Evolutionary conservation across 2,888 invertebrate species (phyloP).

Genomic region (Merodon equestris): DNA sequence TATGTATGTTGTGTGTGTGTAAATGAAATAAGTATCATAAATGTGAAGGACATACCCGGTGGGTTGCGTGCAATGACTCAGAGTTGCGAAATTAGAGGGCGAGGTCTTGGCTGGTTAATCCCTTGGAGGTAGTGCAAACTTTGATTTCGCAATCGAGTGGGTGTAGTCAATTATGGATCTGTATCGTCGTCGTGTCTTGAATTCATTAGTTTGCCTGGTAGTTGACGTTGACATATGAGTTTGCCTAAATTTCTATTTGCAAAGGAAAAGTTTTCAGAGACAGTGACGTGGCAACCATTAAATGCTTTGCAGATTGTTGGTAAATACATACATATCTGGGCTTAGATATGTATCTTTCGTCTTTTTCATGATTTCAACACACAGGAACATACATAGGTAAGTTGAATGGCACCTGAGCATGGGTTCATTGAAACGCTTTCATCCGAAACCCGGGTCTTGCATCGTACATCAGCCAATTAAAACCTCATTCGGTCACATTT

Average conservation of each 20-base stretch:
- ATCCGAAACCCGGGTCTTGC: background rate
- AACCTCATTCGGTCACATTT: conserved; percentile 36
- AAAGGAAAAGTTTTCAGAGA: no score
- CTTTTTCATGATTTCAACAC: no score
- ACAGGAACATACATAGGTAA: no score
- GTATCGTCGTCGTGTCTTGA: conserved; percentile 5
- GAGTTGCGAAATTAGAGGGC: conserved; percentile 37
- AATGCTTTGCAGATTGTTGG: no score
- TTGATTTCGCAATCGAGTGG: conserved; percentile 25
- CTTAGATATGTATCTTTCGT: no score
- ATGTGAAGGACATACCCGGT: conserved; percentile 24
- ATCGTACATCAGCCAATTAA: conserved; percentile 53
- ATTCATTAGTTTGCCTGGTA: conserved; percentile 13
- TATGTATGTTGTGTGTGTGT: no score
- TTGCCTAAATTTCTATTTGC: no score
- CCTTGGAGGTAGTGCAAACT: conserved; percentile 12
- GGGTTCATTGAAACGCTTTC: no score
- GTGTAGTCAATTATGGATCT: conserved; percentile 14
- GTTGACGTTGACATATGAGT: background rate
- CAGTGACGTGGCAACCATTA: background rate
- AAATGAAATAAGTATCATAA: conserved; percentile 19
- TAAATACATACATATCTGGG: no score
- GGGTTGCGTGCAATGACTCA: conserved; percentile 34
- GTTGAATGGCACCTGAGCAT: no score
- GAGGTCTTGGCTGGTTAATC: conserved; percentile 7